Evolutionary conservation across 2,113 vertebrate species (phyloP).

Genomic region (Dissostichus mawsoni): DNA sequence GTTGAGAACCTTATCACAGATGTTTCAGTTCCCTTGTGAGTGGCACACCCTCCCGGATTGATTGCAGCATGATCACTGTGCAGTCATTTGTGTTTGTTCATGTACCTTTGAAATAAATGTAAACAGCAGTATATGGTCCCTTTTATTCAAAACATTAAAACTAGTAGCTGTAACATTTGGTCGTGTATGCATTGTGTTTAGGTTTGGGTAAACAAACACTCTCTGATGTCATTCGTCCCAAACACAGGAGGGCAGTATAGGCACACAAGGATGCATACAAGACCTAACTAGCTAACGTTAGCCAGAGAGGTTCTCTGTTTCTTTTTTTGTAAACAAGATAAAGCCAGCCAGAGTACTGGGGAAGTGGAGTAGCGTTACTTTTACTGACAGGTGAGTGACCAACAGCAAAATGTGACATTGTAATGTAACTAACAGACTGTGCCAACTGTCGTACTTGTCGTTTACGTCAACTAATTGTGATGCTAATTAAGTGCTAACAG

Average conservation of each 20-base stretch:
- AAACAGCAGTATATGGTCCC: neutral
- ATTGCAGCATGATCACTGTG: neutral
- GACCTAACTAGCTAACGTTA: neutral
- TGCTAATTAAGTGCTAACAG: neutral
- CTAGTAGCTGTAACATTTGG: neutral
- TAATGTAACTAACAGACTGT: neutral
- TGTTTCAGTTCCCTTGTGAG: neutral
- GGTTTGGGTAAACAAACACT: neutral
- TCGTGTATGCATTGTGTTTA: neutral
- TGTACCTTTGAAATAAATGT: neutral
- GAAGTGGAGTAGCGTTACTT: neutral
- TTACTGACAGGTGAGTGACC: constrained; percentile 10
- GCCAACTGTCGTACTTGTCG: neutral
- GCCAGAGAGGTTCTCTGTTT: neutral
- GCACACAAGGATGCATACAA: neutral
- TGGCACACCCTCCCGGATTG: neutral
- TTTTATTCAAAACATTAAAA: neutral
- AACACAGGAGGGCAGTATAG: constrained; percentile 29
- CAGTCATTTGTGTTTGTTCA: no score
- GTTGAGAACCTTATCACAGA: neutral
- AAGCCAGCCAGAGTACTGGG: neutral
- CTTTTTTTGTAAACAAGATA: constrained; percentile 3
- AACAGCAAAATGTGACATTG: neutral
- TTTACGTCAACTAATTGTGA: neutral
- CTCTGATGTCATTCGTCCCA: neutral